Evolutionary conservation across 1,140 invertebrate species (phyloP).

Genomic region (Drosophila kurseongensis): DNA sequence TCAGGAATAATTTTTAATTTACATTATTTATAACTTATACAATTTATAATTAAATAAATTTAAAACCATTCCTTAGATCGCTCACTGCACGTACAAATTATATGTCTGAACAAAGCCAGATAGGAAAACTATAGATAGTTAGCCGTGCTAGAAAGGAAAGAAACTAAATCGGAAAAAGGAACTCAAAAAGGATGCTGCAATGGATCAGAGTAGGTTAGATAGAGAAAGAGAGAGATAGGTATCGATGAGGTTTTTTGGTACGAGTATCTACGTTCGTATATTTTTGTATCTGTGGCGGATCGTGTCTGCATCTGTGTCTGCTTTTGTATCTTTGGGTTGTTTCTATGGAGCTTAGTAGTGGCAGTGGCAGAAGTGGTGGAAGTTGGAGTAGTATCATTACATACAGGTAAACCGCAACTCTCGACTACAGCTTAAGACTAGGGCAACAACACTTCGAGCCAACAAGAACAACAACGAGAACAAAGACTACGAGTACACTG

Average conservation of each 20-base stretch:
- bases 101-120: constrained; percentile 25
- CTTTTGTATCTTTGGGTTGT: constrained; percentile 26
- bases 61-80: background rate
- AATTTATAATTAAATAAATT: too few relatives aligned
- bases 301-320: constrained; percentile 20
- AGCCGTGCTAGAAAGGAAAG: constrained; percentile 51
- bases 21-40: too few relatives aligned
- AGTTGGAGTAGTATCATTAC: constrained; percentile 39
- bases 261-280: constrained; percentile 36
- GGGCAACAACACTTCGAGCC: constrained; percentile 45
- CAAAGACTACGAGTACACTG: constrained; percentile 52
- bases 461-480: constrained; percentile 56
- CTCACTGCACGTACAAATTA: background rate
- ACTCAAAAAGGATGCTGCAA: constrained; percentile 48
- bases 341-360: constrained; percentile 33
- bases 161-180: constrained; percentile 44
- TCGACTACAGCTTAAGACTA: constrained; percentile 53
- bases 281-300: constrained; percentile 23
- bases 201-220: constrained; percentile 26
- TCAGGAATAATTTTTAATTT: too few relatives aligned
- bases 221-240: constrained; percentile 17
- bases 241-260: constrained; percentile 28
- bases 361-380: constrained; percentile 39
- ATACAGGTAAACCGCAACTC: constrained; percentile 54
- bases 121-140: constrained; percentile 36